A percentile compares a stretch with the other conserved stretches of the same genome.
Evolutionary conservation across 2,797 vertebrate species (phyloP).

Genomic region (Saxicola maurus): DNA sequence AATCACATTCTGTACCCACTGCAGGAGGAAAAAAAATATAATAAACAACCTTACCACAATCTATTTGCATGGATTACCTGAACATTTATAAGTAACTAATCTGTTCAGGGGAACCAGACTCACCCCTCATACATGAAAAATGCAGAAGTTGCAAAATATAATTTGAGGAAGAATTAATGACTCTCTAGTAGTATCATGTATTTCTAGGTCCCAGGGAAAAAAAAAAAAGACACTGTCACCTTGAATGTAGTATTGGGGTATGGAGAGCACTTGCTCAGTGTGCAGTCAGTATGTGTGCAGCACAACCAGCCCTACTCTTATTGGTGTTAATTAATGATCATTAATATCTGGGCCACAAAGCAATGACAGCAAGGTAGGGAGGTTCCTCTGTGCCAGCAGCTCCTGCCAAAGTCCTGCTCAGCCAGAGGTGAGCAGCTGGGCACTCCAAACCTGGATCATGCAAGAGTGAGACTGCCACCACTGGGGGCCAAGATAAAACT

Average conservation of each 20-base stretch:
- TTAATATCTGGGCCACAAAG: background rate
- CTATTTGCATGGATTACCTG: conserved; percentile 33
- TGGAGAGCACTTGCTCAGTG: background rate
- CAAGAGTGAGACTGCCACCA: background rate
- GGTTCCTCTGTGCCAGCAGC: background rate
- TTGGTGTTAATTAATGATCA: background rate
- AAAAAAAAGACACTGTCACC: background rate
- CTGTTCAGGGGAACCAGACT: background rate
- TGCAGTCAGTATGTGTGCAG: background rate
- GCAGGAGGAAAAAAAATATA: background rate
- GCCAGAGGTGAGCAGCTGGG: background rate
- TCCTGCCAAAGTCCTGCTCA: background rate
- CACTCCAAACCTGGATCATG: fast-evolving
- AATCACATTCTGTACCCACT: background rate
- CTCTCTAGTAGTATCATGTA: background rate
- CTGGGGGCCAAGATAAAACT: background rate
- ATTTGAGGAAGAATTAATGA: conserved; percentile 1
- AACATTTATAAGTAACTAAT: conserved; percentile 25
- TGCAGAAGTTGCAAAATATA: background rate
- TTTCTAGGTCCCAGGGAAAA: background rate
- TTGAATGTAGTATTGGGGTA: background rate
- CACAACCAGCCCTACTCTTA: background rate
- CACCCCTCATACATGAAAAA: background rate
- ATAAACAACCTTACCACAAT: background rate
- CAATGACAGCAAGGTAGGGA: background rate